Evolutionary conservation across 2,113 vertebrate species (phyloP), one percentile per base, ranked within the genome.

Genomic region (Sitta europaea): DNA sequence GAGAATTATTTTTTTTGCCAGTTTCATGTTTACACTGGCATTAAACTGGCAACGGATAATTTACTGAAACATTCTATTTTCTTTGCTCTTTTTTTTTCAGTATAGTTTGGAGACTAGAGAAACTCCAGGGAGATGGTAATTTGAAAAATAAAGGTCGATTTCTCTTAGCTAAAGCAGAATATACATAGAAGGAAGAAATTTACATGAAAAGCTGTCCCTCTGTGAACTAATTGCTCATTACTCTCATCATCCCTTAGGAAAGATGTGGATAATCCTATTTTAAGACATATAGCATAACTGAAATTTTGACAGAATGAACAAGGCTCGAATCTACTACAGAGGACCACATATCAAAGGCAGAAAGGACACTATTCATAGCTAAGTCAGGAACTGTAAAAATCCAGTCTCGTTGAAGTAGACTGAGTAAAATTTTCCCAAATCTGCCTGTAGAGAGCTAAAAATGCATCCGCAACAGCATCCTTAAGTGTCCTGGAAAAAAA

Each of bases 131-230:
- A 95, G 25, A 20, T 61, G 53, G 29, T 14, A 94, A 82, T 78
- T 84, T 62, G 72, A 84, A 89, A 95, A 58, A 50, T 57, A 90
- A 96, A 92, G 83, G 93, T 96, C 84, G 87, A n/a, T 57, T 92
- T 96, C 70, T 82, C 67, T 79, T 88, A 91, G 87, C 0, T 0
- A 72, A 90, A 91, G 58, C 27, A 73, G 28, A 95, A 85, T 73
- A 70, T 58, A 62, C 21, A 61, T 14, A 45, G 84, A 94, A 94
- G 14, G 36, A 91, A 72, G 33, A 66, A 75, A 79, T 79, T 73
- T 85, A 61, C 62, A 62, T 54, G 57, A 87, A 78, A 73, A 88
- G 50, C 70, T 72, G 71, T 17, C 21, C 84, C 5, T 2, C 74
- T 80, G 71, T 66, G 72, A 54, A 66, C 71, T 93, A 89, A 59